Evolutionary conservation across 2,113 vertebrate genomes (phyloP), one percentile per base, ranked within the genome.

Genomic region (Carassius gibelio): DNA sequence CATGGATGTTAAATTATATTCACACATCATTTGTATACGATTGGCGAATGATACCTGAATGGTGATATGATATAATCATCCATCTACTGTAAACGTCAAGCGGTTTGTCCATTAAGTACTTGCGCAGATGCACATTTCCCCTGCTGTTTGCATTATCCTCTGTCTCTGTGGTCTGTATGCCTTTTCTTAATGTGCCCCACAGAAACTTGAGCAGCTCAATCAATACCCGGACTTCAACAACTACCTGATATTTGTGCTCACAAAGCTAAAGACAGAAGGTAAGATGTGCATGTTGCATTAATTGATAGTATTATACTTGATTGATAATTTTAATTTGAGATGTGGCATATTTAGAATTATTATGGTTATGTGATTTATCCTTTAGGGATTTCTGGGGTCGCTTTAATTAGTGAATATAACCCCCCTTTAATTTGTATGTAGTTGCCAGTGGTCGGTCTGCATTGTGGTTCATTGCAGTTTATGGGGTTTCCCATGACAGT

Each of bases 141-240:
- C 9, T 75, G 19, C 10, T 30, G 34, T 83, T 45, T 42, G 17
- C 62, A 52, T 85, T n/a, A 84, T 75, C 69, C 7, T 74, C 75
- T 88, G 92, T 88, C 75, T 59, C 23, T 62, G 57, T 62, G 57
- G 81, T 69, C 61, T 78, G 21, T 11, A 81, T 82, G 30, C 88
- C 64, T 82, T 57, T 96, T 96, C 96, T 98, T 95, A 95, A 96
- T 94, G 88, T 90, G 81, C 88, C 90, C 55, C 92, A 89, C 94
- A 99, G 97, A 97, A 99, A 98, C 95, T 99, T 82, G 98, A 99
- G 93, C 98, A 99, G 93, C 95, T 99, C 80, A 99, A 99, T 94
- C 98, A 99, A 88, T 99, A 96, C 91, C 98, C 98, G 85, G 98
- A 99, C 95, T 99, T 99, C 88, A 99, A 99, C 95, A 99, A 98